Percentiles rank a stretch among this genome's conserved stretches.
These are phyloP conservation scores for Cossypha dichroa DNA, from an alignment of 2,797 vertebrate species.

Conservation along the genomic window DNA sequence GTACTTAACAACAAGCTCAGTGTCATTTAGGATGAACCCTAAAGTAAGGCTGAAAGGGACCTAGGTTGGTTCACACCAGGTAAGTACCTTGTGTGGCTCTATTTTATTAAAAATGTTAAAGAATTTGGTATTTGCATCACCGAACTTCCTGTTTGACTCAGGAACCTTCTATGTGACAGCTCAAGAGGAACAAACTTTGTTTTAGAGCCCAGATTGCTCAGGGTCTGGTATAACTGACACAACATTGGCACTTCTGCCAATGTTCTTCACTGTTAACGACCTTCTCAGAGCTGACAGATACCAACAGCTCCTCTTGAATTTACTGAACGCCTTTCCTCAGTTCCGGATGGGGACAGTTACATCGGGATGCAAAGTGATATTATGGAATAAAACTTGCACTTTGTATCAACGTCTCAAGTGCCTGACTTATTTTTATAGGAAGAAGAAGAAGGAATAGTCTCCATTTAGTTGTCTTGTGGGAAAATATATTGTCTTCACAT, in stretches of 20 bases:
- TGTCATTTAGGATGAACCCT: neutral
- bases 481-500: neutral
- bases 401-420: neutral
- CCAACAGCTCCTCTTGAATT: slow-evolving; percentile 35
- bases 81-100: neutral
- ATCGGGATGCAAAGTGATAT: slow-evolving; percentile 38
- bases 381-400: slow-evolving; percentile 30
- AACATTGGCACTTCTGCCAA: slow-evolving; percentile 38
- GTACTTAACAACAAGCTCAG: neutral
- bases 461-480: neutral
- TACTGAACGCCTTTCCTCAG: slow-evolving; percentile 7
- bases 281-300: slow-evolving; percentile 19
- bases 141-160: neutral
- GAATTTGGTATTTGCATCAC: neutral
- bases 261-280: neutral
- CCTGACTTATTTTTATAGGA: neutral
- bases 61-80: neutral
- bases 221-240: neutral
- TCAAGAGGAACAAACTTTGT: neutral
- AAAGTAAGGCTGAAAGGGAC: neutral
- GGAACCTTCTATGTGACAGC: neutral
- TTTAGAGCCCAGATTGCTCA: neutral
- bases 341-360: neutral
- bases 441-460: neutral
- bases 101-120: neutral